A percentile compares a stretch with the other conserved stretches of the same genome.
Evolutionary conservation across 2,113 vertebrate genomes (phyloP).

Genomic region (Glaucidium brasilianum): DNA sequence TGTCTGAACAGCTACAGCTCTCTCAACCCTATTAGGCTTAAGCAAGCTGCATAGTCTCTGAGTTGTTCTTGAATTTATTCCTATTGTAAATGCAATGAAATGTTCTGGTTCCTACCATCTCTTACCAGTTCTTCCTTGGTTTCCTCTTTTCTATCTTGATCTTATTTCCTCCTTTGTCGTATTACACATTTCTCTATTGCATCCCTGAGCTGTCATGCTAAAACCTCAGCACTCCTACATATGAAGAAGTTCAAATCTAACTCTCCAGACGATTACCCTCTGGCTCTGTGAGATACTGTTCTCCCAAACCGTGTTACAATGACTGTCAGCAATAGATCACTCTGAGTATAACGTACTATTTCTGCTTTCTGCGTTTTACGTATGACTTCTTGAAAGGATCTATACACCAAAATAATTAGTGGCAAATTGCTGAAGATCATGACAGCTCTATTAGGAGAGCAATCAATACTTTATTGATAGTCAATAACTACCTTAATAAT

Average conservation of each 20-base stretch:
- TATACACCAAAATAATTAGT: background rate
- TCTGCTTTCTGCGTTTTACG: background rate
- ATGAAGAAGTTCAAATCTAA: background rate
- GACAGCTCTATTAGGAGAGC: background rate
- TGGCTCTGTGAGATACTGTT: background rate
- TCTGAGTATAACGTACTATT: background rate
- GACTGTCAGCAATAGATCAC: background rate
- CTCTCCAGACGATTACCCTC: background rate
- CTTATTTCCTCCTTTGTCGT: background rate
- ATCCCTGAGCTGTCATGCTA: background rate
- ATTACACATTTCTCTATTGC: rapidly evolving
- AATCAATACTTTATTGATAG: background rate
- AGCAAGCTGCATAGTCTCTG: background rate
- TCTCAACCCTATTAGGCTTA: background rate
- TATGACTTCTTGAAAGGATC: background rate
- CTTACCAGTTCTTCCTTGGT: background rate
- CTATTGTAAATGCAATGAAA: background rate
- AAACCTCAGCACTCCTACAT: background rate
- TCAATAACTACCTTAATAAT: background rate
- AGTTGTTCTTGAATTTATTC: background rate
- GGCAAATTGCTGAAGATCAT: background rate
- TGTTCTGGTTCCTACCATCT: background rate
- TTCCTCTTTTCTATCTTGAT: background rate
- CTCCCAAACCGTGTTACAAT: background rate
- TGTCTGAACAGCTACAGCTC: background rate